Conservation (phyloP, 92 coral and sea anemone genomes). For the Parazoanthus atlanticus region DNA sequence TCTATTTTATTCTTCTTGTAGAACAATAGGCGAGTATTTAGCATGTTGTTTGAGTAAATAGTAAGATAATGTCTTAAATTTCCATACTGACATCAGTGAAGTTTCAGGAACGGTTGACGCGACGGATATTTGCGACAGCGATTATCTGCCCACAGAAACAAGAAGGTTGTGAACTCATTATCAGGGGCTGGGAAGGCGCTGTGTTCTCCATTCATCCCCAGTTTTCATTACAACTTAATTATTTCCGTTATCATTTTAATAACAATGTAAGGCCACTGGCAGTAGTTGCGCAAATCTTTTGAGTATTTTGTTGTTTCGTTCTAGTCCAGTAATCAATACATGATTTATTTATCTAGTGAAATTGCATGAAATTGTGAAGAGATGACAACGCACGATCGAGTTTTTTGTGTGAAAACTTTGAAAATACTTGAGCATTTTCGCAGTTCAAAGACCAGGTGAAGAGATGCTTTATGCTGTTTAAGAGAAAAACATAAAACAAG, state of each 20-base stretch:
- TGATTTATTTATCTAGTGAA: too few species aligned
- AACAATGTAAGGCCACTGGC: slow-evolving; percentile 7
- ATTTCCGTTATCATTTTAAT: slow-evolving; percentile 32
- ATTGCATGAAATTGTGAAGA: too few species aligned
- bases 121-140: background rate
- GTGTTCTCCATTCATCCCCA: background rate
- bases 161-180: slow-evolving; percentile 2
- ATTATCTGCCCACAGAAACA: background rate
- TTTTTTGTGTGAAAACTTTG: background rate
- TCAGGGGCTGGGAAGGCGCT: background rate
- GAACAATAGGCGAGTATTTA: slow-evolving; percentile 1
- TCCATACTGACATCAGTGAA: background rate
- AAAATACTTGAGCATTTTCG: background rate
- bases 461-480: background rate
- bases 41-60: slow-evolving; percentile 21
- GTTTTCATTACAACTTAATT: slow-evolving; percentile 24
- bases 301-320: slow-evolving; percentile 10
- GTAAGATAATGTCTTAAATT: background rate
- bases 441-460: background rate
- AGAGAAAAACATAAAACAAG: background rate
- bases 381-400: background rate
- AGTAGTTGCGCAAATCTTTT: slow-evolving; percentile 11
- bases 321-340: background rate
- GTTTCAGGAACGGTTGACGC: too few species aligned
- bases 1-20: background rate